These are phyloP conservation scores for Drosophila repletoides DNA, from an alignment of 1,140 invertebrate species.

Conservation along the genomic window DNA sequence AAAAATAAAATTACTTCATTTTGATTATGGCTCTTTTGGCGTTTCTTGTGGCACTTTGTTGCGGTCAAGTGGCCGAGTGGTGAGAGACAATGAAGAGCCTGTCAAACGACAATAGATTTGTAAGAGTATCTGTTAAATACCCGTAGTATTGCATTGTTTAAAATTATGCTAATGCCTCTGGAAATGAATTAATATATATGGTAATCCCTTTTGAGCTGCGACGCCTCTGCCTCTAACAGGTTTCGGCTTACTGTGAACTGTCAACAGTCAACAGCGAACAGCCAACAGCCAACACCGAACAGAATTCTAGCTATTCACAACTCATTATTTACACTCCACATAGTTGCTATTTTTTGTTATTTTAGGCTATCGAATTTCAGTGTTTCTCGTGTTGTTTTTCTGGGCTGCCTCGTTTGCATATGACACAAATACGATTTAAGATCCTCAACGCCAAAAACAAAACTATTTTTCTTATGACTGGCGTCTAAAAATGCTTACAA, in stretches of 20 bases:
- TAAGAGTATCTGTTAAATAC: constrained; percentile 18
- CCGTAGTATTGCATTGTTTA: neutral
- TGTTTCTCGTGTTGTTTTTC: constrained; percentile 32
- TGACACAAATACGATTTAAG: constrained; percentile 54
- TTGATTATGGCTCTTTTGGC: constrained; percentile 34
- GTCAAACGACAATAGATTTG: neutral
- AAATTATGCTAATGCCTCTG: neutral
- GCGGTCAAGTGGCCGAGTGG: constrained; percentile 63
- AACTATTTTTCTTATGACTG: constrained; percentile 50
- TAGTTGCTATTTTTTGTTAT: constrained; percentile 44
- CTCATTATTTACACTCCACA: constrained; percentile 29
- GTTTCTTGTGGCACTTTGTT: constrained; percentile 38
- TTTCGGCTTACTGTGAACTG: constrained; percentile 44
- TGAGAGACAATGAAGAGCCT: constrained; percentile 33
- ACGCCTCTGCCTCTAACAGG: constrained; percentile 42
- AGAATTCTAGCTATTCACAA: constrained; percentile 26
- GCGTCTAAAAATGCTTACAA: constrained; percentile 47
- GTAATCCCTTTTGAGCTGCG: constrained; percentile 27
- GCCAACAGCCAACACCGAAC: constrained; percentile 50
- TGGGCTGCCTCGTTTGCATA: constrained; percentile 59
- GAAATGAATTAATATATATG: neutral
- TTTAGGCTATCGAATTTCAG: constrained; percentile 63
- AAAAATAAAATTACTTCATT: constrained; percentile 52
- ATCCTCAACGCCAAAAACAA: neutral
- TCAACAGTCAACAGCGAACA: constrained; percentile 52